Conservation (phyloP, 2,797 vertebrate species). For the Hemibagrus guttatus region DNA sequence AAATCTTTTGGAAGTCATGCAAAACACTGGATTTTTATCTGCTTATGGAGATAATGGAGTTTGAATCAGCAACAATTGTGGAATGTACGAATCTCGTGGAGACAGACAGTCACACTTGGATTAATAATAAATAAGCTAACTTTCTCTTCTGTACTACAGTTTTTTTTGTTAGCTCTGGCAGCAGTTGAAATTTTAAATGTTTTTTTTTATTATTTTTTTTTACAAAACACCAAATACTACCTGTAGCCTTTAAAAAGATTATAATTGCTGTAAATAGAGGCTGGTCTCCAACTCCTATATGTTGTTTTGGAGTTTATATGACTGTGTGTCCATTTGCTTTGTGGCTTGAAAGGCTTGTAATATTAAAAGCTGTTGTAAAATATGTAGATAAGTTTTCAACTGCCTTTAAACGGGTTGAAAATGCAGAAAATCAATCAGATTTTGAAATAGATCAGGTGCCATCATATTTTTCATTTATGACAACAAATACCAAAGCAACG, state of each 20-base stretch:
- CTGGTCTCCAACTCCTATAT: background rate
- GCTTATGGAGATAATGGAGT: background rate
- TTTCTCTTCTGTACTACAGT: background rate
- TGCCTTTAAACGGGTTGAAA: background rate
- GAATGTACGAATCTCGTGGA: background rate
- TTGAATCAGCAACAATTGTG: background rate
- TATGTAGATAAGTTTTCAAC: constrained; percentile 4
- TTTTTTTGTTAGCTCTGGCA: constrained; percentile 19
- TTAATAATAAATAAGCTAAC: constrained; percentile 35
- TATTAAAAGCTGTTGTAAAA: background rate
- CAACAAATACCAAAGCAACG: constrained; percentile 5
- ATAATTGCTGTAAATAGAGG: background rate
- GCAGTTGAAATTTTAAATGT: constrained; percentile 18
- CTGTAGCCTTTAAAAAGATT: background rate
- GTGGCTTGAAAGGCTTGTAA: background rate
- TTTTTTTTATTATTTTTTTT: constrained; percentile 8
- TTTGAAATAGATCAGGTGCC: background rate
- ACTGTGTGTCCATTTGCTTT: background rate
- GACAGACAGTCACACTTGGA: background rate
- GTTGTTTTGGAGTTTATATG: background rate
- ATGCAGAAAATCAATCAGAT: background rate
- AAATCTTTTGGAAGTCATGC: constrained; percentile 1
- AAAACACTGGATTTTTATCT: background rate
- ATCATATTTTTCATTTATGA: background rate
- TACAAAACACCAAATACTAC: background rate